These are phyloP conservation scores for Pteromalus puparum DNA, from an alignment of 1,140 invertebrate genomes.

Conservation along the genomic window DNA sequence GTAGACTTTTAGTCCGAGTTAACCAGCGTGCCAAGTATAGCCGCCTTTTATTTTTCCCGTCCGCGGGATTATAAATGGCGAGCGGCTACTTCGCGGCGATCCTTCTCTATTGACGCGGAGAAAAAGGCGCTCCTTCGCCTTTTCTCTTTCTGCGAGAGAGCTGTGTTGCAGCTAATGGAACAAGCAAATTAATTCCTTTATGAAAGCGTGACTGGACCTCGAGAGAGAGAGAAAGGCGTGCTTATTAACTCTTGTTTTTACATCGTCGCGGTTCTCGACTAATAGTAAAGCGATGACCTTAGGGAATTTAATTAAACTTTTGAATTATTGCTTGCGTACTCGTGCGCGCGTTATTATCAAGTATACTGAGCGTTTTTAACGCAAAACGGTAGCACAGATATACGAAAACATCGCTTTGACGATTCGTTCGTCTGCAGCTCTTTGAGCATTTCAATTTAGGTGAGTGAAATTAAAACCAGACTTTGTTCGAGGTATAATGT, in stretches of 20 bases:
- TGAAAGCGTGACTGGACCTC: too few species aligned
- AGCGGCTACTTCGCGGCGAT: background rate
- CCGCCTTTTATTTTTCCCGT: slow-evolving; percentile 32
- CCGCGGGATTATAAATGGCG: slow-evolving; percentile 26
- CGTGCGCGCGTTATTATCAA: background rate
- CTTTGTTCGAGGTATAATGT: too few species aligned
- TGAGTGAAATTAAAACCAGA: too few species aligned
- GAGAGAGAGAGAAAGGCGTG: too few species aligned
- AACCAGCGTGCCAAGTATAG: slow-evolving; percentile 22
- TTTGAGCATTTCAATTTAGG: too few species aligned
- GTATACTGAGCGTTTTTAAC: too few species aligned
- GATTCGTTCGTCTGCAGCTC: too few species aligned
- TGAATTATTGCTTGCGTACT: background rate
- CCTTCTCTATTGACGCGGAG: background rate
- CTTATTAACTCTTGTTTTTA: background rate
- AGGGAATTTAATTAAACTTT: background rate
- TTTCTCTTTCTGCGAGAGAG: too few species aligned
- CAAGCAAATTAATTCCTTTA: background rate
- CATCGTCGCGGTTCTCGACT: background rate
- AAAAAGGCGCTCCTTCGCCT: background rate
- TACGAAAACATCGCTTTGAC: too few species aligned
- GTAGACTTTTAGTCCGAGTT: slow-evolving; percentile 29
- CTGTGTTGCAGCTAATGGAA: background rate
- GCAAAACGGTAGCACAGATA: too few species aligned
- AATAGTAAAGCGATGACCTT: background rate